Percentiles rank a stretch among this genome's conserved stretches.
These are phyloP conservation scores for Chloropsis hardwickii DNA, from an alignment of 2,113 vertebrate species.

Conservation along the genomic window DNA sequence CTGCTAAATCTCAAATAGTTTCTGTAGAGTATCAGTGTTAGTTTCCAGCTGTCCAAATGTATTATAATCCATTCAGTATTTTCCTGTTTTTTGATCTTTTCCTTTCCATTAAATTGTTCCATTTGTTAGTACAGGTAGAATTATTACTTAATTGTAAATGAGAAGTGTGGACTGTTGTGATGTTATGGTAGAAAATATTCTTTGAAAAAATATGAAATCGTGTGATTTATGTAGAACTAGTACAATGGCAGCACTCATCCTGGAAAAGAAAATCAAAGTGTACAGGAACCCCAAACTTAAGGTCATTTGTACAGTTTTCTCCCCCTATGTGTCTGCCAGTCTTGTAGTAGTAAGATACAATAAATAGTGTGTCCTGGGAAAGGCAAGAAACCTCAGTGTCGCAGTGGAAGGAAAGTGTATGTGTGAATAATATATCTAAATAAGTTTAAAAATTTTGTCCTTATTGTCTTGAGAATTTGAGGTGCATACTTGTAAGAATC, in stretches of 20 bases:
- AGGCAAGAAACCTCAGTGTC: background rate
- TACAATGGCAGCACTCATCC: background rate
- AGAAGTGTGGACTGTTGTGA: background rate
- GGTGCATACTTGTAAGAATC: background rate
- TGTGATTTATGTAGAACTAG: background rate
- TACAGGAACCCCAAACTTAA: background rate
- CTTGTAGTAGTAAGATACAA: background rate
- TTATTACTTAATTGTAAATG: background rate
- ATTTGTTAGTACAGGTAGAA: background rate
- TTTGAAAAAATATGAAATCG: background rate
- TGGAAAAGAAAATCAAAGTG: background rate
- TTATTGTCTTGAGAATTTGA: background rate
- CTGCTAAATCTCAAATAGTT: background rate
- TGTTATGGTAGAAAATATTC: background rate
- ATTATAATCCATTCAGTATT: background rate
- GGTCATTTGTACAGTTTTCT: background rate
- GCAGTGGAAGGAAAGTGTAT: background rate
- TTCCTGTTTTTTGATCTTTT: background rate
- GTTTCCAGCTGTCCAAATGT: background rate
- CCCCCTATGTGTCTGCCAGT: background rate
- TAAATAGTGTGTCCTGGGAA: background rate
- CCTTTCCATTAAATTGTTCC: background rate
- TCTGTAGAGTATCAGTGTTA: background rate
- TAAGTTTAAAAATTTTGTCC: background rate
- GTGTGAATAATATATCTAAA: background rate